phyloP scores from a whole-genome alignment of 1,140 invertebrate species.

The Trialeurodes vaporariorum region DNA sequence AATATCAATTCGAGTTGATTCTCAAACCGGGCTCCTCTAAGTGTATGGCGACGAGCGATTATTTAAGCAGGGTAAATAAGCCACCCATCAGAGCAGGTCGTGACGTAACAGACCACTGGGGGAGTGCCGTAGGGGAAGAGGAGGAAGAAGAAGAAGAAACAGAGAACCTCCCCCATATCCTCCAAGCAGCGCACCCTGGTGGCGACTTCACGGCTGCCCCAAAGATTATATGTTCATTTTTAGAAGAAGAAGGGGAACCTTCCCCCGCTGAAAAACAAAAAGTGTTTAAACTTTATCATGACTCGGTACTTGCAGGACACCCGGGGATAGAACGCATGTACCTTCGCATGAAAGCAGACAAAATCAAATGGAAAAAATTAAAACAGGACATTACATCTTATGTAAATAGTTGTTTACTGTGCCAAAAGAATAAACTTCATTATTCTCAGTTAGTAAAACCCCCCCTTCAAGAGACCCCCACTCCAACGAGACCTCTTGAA shows the following conservation, averaged over 20 bases:
- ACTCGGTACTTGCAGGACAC: background rate
- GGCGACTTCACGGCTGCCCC: too few relatives aligned
- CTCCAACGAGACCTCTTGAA: background rate
- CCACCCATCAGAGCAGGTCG: background rate
- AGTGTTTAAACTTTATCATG: background rate
- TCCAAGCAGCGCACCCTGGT: too few relatives aligned
- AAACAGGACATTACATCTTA: background rate
- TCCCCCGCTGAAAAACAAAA: background rate
- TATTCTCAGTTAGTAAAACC: background rate
- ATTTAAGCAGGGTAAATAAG: background rate
- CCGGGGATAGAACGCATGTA: background rate
- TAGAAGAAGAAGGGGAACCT: too few relatives aligned
- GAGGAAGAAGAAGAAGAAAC: background rate
- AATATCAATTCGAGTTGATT: background rate
- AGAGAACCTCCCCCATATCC: background rate
- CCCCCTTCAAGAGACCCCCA: background rate
- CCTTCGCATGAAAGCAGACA: background rate
- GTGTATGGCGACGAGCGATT: background rate
- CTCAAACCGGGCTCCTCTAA: background rate
- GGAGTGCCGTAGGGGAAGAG: background rate
- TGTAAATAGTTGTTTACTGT: background rate
- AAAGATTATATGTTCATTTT: too few relatives aligned
- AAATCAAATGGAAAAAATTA: background rate
- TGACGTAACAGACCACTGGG: background rate
- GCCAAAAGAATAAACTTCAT: background rate